Conservation (phyloP, 92 coral and sea anemone genomes). For the Porites lobata region DNA sequence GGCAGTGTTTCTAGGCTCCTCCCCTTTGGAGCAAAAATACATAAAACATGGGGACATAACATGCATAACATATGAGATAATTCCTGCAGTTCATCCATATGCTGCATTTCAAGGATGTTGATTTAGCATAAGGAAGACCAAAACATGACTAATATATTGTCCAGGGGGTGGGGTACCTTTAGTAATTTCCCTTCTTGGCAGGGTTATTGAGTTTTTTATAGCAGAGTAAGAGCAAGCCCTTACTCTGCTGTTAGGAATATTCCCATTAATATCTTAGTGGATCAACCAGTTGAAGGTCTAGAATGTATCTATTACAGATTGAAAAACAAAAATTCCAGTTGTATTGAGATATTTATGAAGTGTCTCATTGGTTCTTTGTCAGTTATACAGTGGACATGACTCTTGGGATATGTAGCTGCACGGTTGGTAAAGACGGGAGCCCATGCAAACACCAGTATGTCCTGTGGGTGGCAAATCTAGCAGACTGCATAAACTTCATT, state of each 20-base stretch:
- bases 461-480: conserved; percentile 62
- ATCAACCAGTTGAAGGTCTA: not conserved
- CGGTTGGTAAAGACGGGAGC: conserved; percentile 57
- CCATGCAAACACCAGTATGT: conserved; percentile 69
- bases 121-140: conserved; percentile 12
- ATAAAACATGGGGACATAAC: too few species aligned
- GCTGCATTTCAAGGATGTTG: conserved; percentile 14
- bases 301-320: not conserved
- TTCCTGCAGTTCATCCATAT: conserved; percentile 8
- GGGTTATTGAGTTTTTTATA: too few species aligned
- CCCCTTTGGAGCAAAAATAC: too few species aligned
- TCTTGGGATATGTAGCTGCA: conserved; percentile 62
- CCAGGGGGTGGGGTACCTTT: too few species aligned
- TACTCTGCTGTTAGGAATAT: conserved; percentile 15
- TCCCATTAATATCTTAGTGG: conserved; percentile 7
- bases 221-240: conserved; percentile 2
- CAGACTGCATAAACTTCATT: conserved; percentile 64
- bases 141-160: too few species aligned
- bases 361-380: not conserved
- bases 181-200: too few species aligned
- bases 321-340: not conserved
- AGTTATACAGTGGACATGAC: conserved; percentile 73
- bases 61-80: too few species aligned
- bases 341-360: not conserved
- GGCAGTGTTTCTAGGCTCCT: too few species aligned